A percentile compares a stretch with the other conserved stretches of the same genome.
Conservation (phyloP, 2,888 invertebrate species). For the Phymatocera aterrima region DNA sequence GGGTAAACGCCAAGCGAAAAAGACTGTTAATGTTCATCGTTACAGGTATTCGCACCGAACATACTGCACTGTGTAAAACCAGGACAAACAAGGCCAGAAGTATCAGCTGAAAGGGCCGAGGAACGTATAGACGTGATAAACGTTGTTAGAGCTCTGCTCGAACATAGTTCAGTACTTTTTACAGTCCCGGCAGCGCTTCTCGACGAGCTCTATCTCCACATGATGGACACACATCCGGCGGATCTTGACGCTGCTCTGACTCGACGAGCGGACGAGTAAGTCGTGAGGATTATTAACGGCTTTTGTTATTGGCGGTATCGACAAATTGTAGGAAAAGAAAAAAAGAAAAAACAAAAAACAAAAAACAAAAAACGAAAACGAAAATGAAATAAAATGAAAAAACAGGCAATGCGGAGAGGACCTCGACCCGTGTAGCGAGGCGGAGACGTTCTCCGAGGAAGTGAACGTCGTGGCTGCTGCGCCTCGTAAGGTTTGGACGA, state of each 20-base stretch:
- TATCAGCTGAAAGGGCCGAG: slow-evolving; percentile 83
- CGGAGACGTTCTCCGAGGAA: slow-evolving; percentile 69
- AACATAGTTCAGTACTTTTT: slow-evolving; percentile 84
- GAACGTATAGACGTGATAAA: slow-evolving; percentile 94
- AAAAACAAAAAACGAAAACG: neutral
- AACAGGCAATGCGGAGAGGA: slow-evolving; percentile 70
- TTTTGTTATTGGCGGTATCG: no score
- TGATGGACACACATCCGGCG: slow-evolving; percentile 91
- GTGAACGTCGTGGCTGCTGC: slow-evolving; percentile 59
- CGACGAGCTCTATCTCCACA: slow-evolving; percentile 90
- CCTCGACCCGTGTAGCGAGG: slow-evolving; percentile 69
- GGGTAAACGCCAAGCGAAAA: no score
- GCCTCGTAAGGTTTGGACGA: slow-evolving; percentile 79
- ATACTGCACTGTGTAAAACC: slow-evolving; percentile 89
- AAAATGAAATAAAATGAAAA: neutral
- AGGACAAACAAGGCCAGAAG: slow-evolving; percentile 75
- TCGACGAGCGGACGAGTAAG: slow-evolving; percentile 74
- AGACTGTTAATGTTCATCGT: neutral
- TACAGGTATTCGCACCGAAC: slow-evolving; percentile 93
- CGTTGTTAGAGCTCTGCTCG: slow-evolving; percentile 87
- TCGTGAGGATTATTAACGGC: neutral
- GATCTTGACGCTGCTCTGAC: slow-evolving; percentile 80
- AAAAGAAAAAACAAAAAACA: neutral
- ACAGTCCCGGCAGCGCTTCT: slow-evolving; percentile 88
- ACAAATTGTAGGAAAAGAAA: neutral